phyloP scores from a whole-genome alignment of 2,888 invertebrate genomes.

The Cephus nigrinus region DNA sequence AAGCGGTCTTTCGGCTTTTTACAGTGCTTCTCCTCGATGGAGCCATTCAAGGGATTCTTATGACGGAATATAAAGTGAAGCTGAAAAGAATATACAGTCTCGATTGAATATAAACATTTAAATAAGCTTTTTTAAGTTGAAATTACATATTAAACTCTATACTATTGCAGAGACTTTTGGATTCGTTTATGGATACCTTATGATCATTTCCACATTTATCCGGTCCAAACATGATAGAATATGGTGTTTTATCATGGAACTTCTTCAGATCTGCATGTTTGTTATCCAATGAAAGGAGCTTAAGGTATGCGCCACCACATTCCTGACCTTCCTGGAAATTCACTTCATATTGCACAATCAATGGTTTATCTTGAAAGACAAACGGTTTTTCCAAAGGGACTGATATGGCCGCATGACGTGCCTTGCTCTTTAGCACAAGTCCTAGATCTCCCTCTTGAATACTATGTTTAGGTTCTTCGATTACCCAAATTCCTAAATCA shows the following conservation, averaged over 20 bases:
- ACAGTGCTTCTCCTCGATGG: slow-evolving; percentile 94
- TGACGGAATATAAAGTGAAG: slow-evolving; percentile 92
- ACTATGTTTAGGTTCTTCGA: slow-evolving; percentile 82
- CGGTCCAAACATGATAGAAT: slow-evolving; percentile 99
- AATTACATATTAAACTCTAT: not conserved
- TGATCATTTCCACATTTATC: slow-evolving; percentile 98
- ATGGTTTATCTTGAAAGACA: slow-evolving; percentile 83
- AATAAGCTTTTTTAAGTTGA: slow-evolving; percentile 3
- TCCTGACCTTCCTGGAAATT: slow-evolving; percentile 96
- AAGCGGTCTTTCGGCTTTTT: slow-evolving; percentile 88
- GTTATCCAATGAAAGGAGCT: slow-evolving; percentile 83
- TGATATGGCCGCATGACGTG: slow-evolving; percentile 95
- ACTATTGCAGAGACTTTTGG: not conserved
- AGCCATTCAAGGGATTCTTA: slow-evolving; percentile 91
- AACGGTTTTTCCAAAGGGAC: slow-evolving; percentile 82
- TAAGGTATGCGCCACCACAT: slow-evolving; percentile 98
- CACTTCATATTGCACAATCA: slow-evolving; percentile 94
- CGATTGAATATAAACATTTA: not conserved
- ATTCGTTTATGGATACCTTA: slow-evolving; percentile 78
- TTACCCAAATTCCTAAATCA: slow-evolving; percentile 71
- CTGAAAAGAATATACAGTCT: slow-evolving; percentile 54
- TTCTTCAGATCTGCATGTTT: slow-evolving; percentile 78
- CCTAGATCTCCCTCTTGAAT: slow-evolving; percentile 87
- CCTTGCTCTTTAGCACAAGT: slow-evolving; percentile 91
- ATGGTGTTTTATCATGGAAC: slow-evolving; percentile 96